Evolutionary conservation across 64 coral and sea anemone genomes (phyloP).

Genomic region (Montipora cactus): DNA sequence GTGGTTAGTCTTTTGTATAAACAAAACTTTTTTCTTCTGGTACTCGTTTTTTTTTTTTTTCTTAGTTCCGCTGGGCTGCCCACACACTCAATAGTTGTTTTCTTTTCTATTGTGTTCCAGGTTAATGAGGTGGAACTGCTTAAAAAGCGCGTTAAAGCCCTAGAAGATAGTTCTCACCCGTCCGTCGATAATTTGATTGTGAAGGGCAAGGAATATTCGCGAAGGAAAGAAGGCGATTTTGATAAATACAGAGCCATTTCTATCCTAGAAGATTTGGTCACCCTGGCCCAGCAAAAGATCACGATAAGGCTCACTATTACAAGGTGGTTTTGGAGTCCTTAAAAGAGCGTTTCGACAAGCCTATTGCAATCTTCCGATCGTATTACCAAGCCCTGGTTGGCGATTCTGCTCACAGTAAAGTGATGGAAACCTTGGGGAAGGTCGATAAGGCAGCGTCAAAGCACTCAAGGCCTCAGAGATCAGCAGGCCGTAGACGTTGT

Average conservation of each 20-base stretch:
- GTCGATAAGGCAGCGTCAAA: conserved; percentile 7
- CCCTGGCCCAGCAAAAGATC: too few relatives aligned
- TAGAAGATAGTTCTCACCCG: conserved; percentile 13
- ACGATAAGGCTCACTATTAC: too few relatives aligned
- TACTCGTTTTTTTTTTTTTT: too few relatives aligned
- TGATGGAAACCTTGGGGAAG: background rate
- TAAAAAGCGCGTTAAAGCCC: background rate
- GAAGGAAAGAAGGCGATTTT: conserved; percentile 22
- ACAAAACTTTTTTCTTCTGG: too few relatives aligned
- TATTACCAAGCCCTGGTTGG: too few relatives aligned
- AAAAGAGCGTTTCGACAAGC: too few relatives aligned
- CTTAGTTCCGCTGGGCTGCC: too few relatives aligned
- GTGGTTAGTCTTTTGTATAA: too few relatives aligned
- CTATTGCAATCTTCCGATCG: too few relatives aligned
- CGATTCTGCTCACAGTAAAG: background rate
- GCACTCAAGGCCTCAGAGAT: background rate
- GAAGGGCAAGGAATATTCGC: conserved; percentile 11
- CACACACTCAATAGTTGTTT: background rate
- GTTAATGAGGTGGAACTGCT: background rate
- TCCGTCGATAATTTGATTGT: background rate
- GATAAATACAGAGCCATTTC: conserved; percentile 33
- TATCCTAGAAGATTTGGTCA: too few relatives aligned
- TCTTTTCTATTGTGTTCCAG: conserved; percentile 7
- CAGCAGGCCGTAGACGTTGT: background rate
- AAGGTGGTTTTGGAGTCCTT: too few relatives aligned